Conservation (phyloP, 2,888 invertebrate genomes). For the Drosophila acutilabella region DNA sequence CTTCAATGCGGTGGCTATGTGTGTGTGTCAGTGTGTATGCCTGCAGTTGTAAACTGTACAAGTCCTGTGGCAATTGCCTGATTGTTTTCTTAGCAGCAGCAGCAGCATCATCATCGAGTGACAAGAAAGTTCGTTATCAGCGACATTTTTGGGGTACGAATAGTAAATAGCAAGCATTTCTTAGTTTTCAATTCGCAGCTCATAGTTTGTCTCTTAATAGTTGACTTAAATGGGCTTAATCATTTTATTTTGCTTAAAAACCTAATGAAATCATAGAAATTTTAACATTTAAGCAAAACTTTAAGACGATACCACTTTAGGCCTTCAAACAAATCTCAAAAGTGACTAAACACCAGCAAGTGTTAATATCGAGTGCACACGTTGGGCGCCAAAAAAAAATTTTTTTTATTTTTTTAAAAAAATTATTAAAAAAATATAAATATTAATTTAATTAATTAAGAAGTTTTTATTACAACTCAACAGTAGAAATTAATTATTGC, state of each 20-base stretch:
- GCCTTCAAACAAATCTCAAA: no score
- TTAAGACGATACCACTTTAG: no score
- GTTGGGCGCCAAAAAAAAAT: no score
- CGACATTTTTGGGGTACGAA: constrained; percentile 72
- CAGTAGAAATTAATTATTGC: no score
- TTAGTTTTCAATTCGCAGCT: constrained; percentile 3
- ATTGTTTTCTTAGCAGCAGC: constrained; percentile 76
- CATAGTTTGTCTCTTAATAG: constrained; percentile 27
- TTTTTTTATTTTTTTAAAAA: neutral
- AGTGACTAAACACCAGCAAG: no score
- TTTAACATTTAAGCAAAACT: no score
- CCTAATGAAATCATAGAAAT: no score
- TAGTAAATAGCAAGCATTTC: constrained; percentile 52
- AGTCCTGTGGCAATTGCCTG: constrained; percentile 78
- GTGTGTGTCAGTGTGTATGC: constrained; percentile 24
- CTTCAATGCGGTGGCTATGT: constrained; percentile 44
- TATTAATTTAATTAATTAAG: no score
- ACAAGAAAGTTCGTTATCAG: constrained; percentile 74
- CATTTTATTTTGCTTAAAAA: no score
- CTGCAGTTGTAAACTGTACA: constrained; percentile 62
- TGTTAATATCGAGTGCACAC: no score
- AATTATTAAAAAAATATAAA: no score
- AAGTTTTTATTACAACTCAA: neutral
- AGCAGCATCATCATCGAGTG: constrained; percentile 41
- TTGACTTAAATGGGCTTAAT: neutral